Evolutionary conservation across 2,113 vertebrate genomes (phyloP).

Genomic region (Elaphurus davidianus): DNA sequence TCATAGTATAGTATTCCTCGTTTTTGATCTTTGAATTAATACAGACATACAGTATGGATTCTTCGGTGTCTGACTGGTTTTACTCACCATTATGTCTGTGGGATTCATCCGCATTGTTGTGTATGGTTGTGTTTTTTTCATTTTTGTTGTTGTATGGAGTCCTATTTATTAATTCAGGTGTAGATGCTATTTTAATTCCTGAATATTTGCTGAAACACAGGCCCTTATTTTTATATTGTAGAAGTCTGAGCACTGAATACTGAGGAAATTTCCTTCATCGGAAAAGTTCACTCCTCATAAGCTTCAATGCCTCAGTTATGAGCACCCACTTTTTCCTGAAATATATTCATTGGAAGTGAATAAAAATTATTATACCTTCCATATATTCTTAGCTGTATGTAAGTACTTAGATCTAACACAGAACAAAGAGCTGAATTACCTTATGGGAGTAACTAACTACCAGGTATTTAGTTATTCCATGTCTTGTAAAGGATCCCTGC

Average conservation of each 20-base stretch:
- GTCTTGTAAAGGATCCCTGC: neutral
- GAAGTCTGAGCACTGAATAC: neutral
- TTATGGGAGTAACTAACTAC: neutral
- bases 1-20: neutral
- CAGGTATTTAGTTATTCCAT: neutral
- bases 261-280: neutral
- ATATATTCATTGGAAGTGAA: neutral
- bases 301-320: neutral
- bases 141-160: neutral
- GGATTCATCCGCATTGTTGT: neutral
- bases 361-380: neutral
- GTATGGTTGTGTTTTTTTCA: neutral
- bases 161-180: conserved; percentile 7
- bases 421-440: neutral
- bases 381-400: neutral
- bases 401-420: neutral
- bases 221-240: neutral
- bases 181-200: conserved; percentile 7
- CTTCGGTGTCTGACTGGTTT: neutral
- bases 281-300: neutral
- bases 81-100: neutral
- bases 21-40: neutral
- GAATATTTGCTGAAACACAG: neutral
- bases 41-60: neutral
- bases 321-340: neutral